A percentile compares a stretch with the other conserved stretches of the same genome.
Conservation (phyloP, 2,888 invertebrate species). For the Maniola hyperantus region DNA sequence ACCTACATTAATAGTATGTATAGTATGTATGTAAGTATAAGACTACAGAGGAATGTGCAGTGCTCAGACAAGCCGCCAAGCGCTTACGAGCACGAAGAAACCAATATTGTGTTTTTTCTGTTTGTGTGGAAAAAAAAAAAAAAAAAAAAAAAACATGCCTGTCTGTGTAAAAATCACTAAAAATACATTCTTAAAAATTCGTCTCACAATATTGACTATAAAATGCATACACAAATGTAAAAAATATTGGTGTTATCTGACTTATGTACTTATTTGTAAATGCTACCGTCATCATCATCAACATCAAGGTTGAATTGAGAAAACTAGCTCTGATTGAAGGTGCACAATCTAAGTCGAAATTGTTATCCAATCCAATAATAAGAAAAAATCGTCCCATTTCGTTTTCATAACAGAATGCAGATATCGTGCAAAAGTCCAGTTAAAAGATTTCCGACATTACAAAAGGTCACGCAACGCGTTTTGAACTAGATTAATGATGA, state of each 20-base stretch:
- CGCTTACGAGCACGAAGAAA: no score
- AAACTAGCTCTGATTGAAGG: conserved; percentile 1
- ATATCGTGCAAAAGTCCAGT: conserved; percentile 11
- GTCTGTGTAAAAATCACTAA: conserved; percentile 16
- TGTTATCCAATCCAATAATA: conserved; percentile 53
- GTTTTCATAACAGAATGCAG: conserved; percentile 38
- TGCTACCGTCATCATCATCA: neutral
- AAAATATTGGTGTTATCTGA: conserved; percentile 22
- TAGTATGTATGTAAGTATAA: no score
- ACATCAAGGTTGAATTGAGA: conserved; percentile 9
- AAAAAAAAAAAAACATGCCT: no score
- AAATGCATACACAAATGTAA: conserved; percentile 18
- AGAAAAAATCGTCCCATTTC: conserved; percentile 57
- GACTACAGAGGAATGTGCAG: no score
- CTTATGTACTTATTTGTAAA: conserved; percentile 28
- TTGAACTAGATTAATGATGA: conserved; percentile 11
- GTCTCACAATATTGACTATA: conserved; percentile 21
- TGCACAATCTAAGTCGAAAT: conserved; percentile 23
- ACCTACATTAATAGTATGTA: no score
- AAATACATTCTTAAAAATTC: conserved; percentile 42
- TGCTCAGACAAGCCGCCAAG: no score
- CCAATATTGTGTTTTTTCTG: no score
- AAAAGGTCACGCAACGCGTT: conserved; percentile 14
- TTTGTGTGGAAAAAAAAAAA: no score
- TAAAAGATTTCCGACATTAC: conserved; percentile 12